Conservation (phyloP, 2,888 invertebrate species). For the Mythimna ferrago region DNA sequence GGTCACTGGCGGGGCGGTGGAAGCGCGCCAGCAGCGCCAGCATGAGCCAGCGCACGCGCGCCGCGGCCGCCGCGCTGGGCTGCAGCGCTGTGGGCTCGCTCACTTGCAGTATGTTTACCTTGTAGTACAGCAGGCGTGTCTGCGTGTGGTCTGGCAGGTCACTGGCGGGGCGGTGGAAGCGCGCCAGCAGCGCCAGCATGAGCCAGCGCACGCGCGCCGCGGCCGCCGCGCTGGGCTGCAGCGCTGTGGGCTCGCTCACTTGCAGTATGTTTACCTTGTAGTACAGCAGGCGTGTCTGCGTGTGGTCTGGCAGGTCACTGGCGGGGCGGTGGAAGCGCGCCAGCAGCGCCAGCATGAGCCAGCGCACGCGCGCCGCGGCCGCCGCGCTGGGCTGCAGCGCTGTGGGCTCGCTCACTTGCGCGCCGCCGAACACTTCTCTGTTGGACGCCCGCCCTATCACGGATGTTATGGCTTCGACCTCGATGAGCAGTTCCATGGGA, state of each 20-base stretch:
- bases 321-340: slow-evolving; percentile 91
- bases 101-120: not conserved
- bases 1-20: too few species aligned
- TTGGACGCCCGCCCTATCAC: slow-evolving; percentile 93
- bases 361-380: slow-evolving; percentile 93
- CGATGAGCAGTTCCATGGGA: slow-evolving; percentile 92
- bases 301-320: slow-evolving; percentile 61
- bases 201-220: slow-evolving; percentile 93
- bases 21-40: too few species aligned
- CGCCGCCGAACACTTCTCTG: slow-evolving; percentile 81
- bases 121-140: slow-evolving; percentile 61
- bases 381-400: slow-evolving; percentile 87
- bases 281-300: slow-evolving; percentile 63
- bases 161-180: slow-evolving; percentile 87
- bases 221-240: slow-evolving; percentile 89
- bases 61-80: too few species aligned
- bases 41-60: too few species aligned
- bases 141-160: slow-evolving; percentile 63
- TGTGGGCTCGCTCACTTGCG: slow-evolving; percentile 63
- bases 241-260: slow-evolving; percentile 53
- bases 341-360: slow-evolving; percentile 94
- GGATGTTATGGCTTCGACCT: slow-evolving; percentile 94
- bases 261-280: slow-evolving; percentile 32
- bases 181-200: slow-evolving; percentile 94
- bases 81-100: too few species aligned